A percentile compares a stretch with the other conserved stretches of the same genome.
These are phyloP conservation scores for Drosophila quadrilineata DNA, from an alignment of 1,140 invertebrate genomes.

Conservation along the genomic window DNA sequence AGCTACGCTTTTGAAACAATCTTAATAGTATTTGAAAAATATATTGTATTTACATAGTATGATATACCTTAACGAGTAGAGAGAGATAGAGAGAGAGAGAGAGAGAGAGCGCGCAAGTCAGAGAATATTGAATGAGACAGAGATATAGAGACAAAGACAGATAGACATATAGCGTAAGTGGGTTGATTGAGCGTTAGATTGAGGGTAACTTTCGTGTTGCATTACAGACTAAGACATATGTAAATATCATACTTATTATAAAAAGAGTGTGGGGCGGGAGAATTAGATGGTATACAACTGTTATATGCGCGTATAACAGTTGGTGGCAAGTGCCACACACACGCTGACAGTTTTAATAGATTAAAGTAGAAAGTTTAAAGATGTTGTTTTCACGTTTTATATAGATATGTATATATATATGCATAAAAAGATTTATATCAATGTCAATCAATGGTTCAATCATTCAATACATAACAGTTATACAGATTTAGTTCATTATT, in stretches of 20 bases:
- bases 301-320: constrained; percentile 12
- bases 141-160: not conserved
- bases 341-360: constrained; percentile 5
- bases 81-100: not conserved
- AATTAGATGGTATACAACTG: constrained; percentile 1
- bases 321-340: constrained; percentile 19
- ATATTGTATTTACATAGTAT: not conserved
- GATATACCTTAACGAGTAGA: not conserved
- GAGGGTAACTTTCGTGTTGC: too few relatives aligned
- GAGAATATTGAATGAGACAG: too few relatives aligned
- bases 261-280: not conserved
- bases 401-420: constrained; percentile 12
- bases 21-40: too few relatives aligned
- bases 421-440: constrained; percentile 1
- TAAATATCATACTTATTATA: too few relatives aligned
- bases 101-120: too few relatives aligned
- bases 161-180: not conserved
- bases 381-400: too few relatives aligned
- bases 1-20: too few relatives aligned
- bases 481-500: constrained; percentile 2
- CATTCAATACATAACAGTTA: constrained; percentile 34
- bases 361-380: too few relatives aligned
- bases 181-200: too few relatives aligned
- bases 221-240: too few relatives aligned
- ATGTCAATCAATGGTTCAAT: constrained; percentile 23